Percentiles rank a stretch among this genome's conserved stretches.
Evolutionary conservation across 2,113 vertebrate species (phyloP).

Genomic region (Notarius lentiginosus): DNA sequence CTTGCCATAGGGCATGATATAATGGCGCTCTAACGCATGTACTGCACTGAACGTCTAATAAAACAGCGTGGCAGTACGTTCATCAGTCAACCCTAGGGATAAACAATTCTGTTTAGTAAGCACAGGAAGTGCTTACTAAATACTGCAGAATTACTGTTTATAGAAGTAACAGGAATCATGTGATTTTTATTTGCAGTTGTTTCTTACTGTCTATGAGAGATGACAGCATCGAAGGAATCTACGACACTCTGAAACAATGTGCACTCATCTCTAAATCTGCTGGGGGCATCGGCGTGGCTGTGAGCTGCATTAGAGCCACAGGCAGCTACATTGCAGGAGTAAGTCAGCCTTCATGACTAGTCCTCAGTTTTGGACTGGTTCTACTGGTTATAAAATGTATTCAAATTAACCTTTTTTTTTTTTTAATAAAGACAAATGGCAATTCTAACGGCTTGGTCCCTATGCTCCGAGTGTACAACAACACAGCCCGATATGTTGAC

Average conservation of each 20-base stretch:
- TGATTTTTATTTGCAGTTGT: conserved; percentile 72
- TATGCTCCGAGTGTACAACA: conserved; percentile 96
- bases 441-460: conserved; percentile 93
- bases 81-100: no score
- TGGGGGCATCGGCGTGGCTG: conserved; percentile 90
- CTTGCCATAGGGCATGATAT: not conserved
- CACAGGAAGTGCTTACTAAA: not conserved
- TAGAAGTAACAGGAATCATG: not conserved
- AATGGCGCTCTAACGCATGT: not conserved
- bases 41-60: not conserved
- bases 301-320: conserved; percentile 92
- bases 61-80: not conserved
- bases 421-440: conserved; percentile 83
- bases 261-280: conserved; percentile 96
- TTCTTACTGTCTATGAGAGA: conserved; percentile 96
- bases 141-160: not conserved
- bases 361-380: not conserved
- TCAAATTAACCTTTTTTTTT: not conserved
- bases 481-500: conserved; percentile 95
- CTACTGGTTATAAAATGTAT: not conserved
- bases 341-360: conserved; percentile 48
- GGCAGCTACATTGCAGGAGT: conserved; percentile 98
- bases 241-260: conserved; percentile 94
- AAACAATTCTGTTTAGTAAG: not conserved
- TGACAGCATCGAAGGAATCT: conserved; percentile 97